Conservation (phyloP, 2,888 invertebrate genomes). For the Drosophila emarginata region DNA sequence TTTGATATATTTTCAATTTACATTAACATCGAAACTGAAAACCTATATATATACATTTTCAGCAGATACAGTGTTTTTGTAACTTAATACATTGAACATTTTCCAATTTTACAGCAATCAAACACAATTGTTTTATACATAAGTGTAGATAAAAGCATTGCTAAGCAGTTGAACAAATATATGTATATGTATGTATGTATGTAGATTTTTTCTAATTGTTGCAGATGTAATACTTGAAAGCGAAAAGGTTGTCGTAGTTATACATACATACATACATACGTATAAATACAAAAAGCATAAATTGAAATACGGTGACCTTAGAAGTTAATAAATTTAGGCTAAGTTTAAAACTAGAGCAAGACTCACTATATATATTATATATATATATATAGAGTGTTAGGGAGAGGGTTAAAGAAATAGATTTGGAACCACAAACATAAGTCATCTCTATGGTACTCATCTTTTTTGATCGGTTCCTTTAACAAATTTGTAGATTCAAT, state of each 20-base stretch:
- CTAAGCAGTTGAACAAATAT: slow-evolving; percentile 56
- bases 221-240: slow-evolving; percentile 68
- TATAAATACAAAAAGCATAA: slow-evolving; percentile 58
- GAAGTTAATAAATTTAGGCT: slow-evolving; percentile 69
- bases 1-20: slow-evolving; percentile 53
- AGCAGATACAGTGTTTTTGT: slow-evolving; percentile 45
- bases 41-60: slow-evolving; percentile 40
- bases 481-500: slow-evolving; percentile 79
- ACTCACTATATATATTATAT: slow-evolving; percentile 49
- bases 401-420: slow-evolving; percentile 43
- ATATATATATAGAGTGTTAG: slow-evolving; percentile 59
- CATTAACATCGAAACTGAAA: slow-evolving; percentile 69
- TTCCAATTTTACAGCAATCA: slow-evolving; percentile 44
- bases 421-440: slow-evolving; percentile 57
- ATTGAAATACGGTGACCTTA: slow-evolving; percentile 47
- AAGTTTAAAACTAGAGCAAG: slow-evolving; percentile 57
- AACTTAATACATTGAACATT: slow-evolving; percentile 46
- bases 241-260: slow-evolving; percentile 39
- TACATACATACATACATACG: no score
- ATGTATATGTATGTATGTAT: slow-evolving; percentile 15
- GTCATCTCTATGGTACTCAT: slow-evolving; percentile 48
- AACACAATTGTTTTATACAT: slow-evolving; percentile 37
- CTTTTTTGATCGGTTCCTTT: slow-evolving; percentile 48
- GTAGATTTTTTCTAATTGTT: slow-evolving; percentile 28
- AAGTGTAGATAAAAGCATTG: slow-evolving; percentile 70